These are phyloP conservation scores for Acleris sparsana DNA, from an alignment of 2,888 invertebrate species.

Conservation along the genomic window DNA sequence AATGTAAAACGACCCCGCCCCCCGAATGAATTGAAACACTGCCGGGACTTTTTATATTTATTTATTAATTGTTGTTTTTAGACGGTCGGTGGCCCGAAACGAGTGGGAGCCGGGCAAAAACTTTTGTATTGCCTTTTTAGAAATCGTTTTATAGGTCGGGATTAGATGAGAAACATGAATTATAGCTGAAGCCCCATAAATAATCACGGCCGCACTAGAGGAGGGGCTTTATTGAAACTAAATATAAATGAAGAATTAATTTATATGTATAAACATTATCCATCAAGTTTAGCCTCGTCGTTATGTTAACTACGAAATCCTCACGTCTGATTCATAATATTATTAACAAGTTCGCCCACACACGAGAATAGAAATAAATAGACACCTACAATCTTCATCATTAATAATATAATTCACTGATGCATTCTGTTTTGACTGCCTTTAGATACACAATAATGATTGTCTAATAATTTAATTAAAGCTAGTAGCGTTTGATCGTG, in stretches of 20 bases:
- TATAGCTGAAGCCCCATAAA: constrained; percentile 36
- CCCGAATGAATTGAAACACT: constrained; percentile 81
- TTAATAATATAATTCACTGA: constrained; percentile 22
- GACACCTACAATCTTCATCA: constrained; percentile 9
- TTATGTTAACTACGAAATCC: constrained; percentile 22
- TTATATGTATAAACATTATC: constrained; percentile 23
- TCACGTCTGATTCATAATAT: constrained; percentile 35
- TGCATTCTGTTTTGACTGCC: constrained; percentile 31
- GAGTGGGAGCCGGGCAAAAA: constrained; percentile 51
- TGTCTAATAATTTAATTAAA: constrained; percentile 30
- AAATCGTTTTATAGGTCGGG: constrained; percentile 35
- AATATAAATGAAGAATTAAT: constrained; percentile 30
- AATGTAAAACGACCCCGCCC: constrained; percentile 82
- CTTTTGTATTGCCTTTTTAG: constrained; percentile 39
- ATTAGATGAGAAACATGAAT: constrained; percentile 40
- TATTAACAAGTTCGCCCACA: constrained; percentile 34
- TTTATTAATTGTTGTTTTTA: constrained; percentile 80
- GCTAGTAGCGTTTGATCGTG: constrained; percentile 45
- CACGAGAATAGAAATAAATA: constrained; percentile 24
- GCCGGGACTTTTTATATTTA: constrained; percentile 66
- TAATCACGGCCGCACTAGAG: constrained; percentile 15
- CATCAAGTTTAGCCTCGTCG: constrained; percentile 18
- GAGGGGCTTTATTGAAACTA: constrained; percentile 30
- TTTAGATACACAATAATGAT: constrained; percentile 12
- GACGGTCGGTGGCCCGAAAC: constrained; percentile 64